These are phyloP conservation scores for Pterocles orientalis DNA, from an alignment of 2,113 vertebrate genomes.

Conservation along the genomic window DNA sequence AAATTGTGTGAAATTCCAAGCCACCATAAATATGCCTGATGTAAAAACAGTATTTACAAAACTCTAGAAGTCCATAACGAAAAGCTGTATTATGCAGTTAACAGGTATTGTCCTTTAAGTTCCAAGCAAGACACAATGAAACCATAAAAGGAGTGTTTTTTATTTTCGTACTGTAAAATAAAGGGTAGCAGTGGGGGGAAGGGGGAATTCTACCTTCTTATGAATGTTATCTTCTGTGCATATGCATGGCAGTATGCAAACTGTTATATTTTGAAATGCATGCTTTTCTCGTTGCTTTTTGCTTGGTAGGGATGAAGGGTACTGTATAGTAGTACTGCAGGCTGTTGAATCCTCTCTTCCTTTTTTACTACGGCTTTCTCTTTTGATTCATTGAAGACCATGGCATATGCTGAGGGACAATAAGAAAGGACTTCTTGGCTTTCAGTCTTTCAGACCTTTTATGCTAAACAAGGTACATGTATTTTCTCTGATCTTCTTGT, in stretches of 20 bases:
- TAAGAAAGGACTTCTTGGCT: background rate
- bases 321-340: background rate
- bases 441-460: background rate
- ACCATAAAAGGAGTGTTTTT: background rate
- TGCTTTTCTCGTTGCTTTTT: background rate
- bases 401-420: background rate
- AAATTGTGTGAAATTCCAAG: background rate
- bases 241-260: background rate
- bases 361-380: background rate
- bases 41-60: background rate
- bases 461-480: background rate
- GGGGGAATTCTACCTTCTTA: rapidly evolving
- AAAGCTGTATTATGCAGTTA: background rate
- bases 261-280: background rate
- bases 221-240: background rate
- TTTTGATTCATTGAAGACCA: background rate
- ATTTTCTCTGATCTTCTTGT: background rate
- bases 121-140: background rate
- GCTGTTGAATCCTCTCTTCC: background rate
- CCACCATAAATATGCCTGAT: background rate
- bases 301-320: background rate
- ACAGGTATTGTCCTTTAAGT: background rate
- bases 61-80: background rate
- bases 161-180: background rate
- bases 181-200: background rate